Percentiles rank a stretch among this genome's conserved stretches.
Conservation (phyloP, 2,797 vertebrate genomes). For the Notamacropus eugenii region DNA sequence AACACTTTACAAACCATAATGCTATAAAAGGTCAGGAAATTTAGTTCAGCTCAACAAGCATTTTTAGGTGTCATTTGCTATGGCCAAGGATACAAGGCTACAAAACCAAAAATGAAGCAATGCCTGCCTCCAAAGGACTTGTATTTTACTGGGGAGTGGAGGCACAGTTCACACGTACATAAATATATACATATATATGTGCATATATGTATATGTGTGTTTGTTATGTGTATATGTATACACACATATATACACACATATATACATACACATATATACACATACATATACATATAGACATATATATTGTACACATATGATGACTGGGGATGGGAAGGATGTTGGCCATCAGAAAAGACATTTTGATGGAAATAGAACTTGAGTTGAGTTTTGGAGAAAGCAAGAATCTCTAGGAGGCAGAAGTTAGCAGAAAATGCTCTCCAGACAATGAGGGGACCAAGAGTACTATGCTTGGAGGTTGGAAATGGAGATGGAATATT, state of each 20-base stretch:
- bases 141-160: background rate
- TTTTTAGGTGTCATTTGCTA: background rate
- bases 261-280: too few relatives aligned
- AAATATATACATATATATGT: background rate
- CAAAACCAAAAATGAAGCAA: background rate
- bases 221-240: background rate
- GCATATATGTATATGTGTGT: fast-evolving
- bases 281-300: too few relatives aligned
- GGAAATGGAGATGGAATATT: background rate
- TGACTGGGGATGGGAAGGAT: background rate
- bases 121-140: background rate
- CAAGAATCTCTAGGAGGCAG: background rate
- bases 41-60: background rate
- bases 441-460: background rate
- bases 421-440: background rate
- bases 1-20: background rate
- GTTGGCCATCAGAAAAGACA: background rate
- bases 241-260: background rate
- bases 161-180: background rate
- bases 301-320: background rate
- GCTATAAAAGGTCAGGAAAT: background rate
- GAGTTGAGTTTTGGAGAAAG: background rate
- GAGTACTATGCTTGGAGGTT: background rate
- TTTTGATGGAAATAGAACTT: background rate
- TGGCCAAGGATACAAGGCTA: background rate